phyloP scores from a whole-genome alignment of 2,797 vertebrate species.

The Coranthus polyacanthus region DNA sequence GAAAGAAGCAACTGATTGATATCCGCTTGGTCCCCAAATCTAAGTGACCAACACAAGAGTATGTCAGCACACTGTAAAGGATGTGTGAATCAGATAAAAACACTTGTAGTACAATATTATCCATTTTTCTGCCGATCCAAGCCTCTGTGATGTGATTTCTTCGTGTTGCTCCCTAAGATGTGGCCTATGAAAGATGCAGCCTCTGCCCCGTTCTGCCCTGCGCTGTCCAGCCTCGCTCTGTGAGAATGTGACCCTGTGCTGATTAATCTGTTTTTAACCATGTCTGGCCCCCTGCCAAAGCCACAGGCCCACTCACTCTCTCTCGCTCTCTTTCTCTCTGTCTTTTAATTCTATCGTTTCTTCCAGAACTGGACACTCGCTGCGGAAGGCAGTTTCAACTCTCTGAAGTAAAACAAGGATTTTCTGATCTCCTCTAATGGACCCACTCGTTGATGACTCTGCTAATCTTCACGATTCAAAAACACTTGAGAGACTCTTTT shows the following conservation, averaged over 20 bases:
- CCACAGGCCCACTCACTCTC: conserved; percentile 59
- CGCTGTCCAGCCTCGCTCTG: conserved; percentile 65
- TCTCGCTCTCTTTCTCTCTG: conserved; percentile 28
- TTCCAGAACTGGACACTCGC: conserved; percentile 69
- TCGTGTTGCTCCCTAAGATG: conserved; percentile 26
- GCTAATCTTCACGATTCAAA: conserved; percentile 18
- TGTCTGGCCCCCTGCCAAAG: conserved; percentile 75
- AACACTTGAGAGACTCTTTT: neutral
- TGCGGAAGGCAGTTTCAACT: conserved; percentile 45
- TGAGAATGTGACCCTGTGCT: conserved; percentile 80
- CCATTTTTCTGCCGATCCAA: conserved; percentile 3
- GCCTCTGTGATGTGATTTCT: conserved; percentile 22
- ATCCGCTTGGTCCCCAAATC: too few species aligned
- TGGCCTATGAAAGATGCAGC: conserved; percentile 53
- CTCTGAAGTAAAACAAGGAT: conserved; percentile 43
- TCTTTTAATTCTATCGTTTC: conserved; percentile 70
- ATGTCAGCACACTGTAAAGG: neutral
- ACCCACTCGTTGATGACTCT: conserved; percentile 17
- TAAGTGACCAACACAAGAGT: too few species aligned
- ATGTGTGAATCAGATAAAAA: neutral
- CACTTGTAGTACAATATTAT: conserved; percentile 4
- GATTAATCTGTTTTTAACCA: conserved; percentile 88
- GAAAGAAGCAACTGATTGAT: neutral
- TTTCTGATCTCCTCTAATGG: conserved; percentile 41
- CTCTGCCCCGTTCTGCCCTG: conserved; percentile 35